Evolutionary conservation across 2,113 vertebrate species (phyloP).

Genomic region (Australoheros scitulus): DNA sequence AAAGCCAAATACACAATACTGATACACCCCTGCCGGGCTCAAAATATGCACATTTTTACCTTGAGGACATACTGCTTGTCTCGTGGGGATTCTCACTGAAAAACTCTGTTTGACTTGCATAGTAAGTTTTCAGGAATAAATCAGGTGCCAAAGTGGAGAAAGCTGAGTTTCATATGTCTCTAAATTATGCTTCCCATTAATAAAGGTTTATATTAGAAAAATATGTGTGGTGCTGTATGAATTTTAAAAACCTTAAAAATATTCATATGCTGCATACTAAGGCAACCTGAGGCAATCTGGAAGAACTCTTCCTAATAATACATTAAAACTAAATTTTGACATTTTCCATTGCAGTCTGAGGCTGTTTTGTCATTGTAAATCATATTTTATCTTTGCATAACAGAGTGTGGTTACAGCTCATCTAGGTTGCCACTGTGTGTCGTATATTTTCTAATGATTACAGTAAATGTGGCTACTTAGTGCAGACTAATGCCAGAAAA

Average conservation of each 20-base stretch:
- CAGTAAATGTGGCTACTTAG: slow-evolving; percentile 34
- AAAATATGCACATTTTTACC: neutral
- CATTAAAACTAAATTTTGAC: neutral
- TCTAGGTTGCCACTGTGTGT: slow-evolving; percentile 4
- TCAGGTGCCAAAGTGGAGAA: neutral
- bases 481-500: slow-evolving; percentile 33
- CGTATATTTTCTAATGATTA: slow-evolving; percentile 23
- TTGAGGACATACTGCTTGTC: neutral
- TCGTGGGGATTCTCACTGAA: neutral
- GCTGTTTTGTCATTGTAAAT: slow-evolving; percentile 18
- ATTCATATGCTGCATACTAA: neutral
- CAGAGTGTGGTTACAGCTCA: slow-evolving; percentile 29
- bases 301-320: neutral
- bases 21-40: neutral
- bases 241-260: neutral
- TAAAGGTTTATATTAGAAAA: neutral
- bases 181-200: slow-evolving; percentile 3
- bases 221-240: neutral
- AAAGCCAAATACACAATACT: neutral
- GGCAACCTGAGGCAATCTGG: neutral
- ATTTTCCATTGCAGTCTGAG: slow-evolving; percentile 8
- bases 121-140: slow-evolving; percentile 15
- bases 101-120: neutral
- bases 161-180: neutral
- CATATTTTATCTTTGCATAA: slow-evolving; percentile 11